These are phyloP conservation scores for Euborellia annulipes DNA, from an alignment of 1,140 invertebrate species.

Conservation along the genomic window DNA sequence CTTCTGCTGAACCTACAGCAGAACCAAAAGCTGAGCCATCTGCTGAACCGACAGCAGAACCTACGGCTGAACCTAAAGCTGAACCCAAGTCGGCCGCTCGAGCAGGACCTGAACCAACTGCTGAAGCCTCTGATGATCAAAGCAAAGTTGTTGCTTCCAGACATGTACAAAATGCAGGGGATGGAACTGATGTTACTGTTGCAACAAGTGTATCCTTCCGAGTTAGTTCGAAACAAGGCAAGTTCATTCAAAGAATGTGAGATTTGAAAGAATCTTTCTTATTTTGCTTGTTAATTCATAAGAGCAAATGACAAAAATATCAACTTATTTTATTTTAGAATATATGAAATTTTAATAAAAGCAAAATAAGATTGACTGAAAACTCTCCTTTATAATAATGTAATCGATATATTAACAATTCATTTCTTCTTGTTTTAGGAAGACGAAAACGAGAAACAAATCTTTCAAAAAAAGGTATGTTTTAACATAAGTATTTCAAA, in stretches of 20 bases:
- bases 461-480: background rate
- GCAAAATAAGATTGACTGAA: too few species aligned
- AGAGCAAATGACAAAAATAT: too few species aligned
- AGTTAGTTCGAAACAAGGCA: slow-evolving; percentile 44
- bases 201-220: slow-evolving; percentile 56
- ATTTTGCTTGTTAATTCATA: background rate
- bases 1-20: slow-evolving; percentile 17
- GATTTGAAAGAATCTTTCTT: too few species aligned
- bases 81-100: slow-evolving; percentile 16
- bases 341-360: too few species aligned
- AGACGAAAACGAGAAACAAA: slow-evolving; percentile 7
- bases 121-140: slow-evolving; percentile 19
- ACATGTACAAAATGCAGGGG: slow-evolving; percentile 1
- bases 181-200: slow-evolving; percentile 38
- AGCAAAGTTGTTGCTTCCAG: slow-evolving; percentile 1
- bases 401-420: too few species aligned
- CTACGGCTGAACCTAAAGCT: slow-evolving; percentile 16
- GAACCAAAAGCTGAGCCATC: slow-evolving; percentile 20
- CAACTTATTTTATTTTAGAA: too few species aligned
- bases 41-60: slow-evolving; percentile 20
- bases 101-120: slow-evolving; percentile 27
- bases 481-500: too few species aligned
- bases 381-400: too few species aligned
- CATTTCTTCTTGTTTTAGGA: too few species aligned
- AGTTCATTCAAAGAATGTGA: background rate